Conservation (phyloP, 2,797 vertebrate species). For the Onychomys arenicola region DNA sequence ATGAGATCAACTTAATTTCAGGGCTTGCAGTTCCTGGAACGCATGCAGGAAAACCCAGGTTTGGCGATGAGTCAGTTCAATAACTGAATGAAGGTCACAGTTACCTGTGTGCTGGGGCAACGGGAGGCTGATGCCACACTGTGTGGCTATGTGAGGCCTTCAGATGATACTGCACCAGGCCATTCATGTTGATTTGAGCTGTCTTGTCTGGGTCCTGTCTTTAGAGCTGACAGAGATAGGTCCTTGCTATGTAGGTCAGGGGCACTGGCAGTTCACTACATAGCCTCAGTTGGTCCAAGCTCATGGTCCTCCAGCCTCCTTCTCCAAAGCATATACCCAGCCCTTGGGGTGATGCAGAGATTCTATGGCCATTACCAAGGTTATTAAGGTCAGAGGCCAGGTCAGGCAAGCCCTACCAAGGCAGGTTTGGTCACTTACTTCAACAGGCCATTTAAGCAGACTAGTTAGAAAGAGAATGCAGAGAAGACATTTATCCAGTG, state of each 20-base stretch:
- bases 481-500: not conserved
- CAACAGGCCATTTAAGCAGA: not conserved
- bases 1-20: conserved; percentile 46
- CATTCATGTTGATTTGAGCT: accelerated
- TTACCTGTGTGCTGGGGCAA: not conserved
- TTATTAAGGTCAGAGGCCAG: not conserved
- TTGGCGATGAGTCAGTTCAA: conserved; percentile 51
- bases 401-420: not conserved
- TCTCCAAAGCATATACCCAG: not conserved
- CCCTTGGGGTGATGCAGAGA: not conserved
- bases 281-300: not conserved
- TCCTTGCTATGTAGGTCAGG: not conserved
- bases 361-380: not conserved
- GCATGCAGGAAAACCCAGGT: conserved; percentile 20
- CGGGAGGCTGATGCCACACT: not conserved
- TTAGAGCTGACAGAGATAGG: not conserved
- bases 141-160: not conserved
- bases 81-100: not conserved
- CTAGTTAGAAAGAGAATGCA: not conserved
- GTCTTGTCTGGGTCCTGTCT: not conserved
- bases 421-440: not conserved
- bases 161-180: accelerated
- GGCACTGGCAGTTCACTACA: not conserved
- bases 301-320: not conserved
- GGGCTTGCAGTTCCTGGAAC: conserved; percentile 60